Percentiles rank a stretch among this genome's conserved stretches.
These are phyloP conservation scores for Pantala flavescens DNA, from an alignment of 1,140 invertebrate species.

Conservation along the genomic window DNA sequence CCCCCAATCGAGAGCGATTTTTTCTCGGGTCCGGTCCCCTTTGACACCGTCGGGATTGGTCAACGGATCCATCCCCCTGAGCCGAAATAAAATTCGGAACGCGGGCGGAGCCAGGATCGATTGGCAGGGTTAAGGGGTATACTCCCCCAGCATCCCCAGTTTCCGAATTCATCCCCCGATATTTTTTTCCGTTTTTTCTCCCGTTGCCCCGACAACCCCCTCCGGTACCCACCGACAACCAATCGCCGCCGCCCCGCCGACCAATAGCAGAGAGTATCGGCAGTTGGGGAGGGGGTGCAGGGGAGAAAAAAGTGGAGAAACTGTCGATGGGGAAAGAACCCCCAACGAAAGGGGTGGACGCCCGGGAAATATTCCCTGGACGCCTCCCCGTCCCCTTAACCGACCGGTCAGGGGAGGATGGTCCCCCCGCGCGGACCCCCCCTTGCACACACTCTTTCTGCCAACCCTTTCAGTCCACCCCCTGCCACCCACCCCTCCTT, in stretches of 20 bases:
- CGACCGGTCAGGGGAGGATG: no score
- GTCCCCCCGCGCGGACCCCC: no score
- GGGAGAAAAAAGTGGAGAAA: neutral
- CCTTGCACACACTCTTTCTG: no score
- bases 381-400: no score
- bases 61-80: neutral
- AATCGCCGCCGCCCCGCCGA: neutral
- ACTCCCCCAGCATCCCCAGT: neutral
- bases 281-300: neutral
- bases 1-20: no score
- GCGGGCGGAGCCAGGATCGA: neutral
- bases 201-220: neutral
- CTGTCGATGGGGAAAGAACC: no score
- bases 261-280: neutral
- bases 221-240: neutral
- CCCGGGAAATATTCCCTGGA: no score
- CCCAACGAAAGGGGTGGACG: no score
- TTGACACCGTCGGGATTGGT: neutral
- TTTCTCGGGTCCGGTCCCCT: no score
- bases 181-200: neutral
- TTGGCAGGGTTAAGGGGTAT: neutral
- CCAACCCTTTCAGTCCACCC: neutral
- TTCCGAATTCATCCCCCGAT: neutral
- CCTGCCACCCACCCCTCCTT: neutral
- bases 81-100: neutral